Conservation (phyloP, 2,797 vertebrate genomes). For the Darevskia nairensis region DNA sequence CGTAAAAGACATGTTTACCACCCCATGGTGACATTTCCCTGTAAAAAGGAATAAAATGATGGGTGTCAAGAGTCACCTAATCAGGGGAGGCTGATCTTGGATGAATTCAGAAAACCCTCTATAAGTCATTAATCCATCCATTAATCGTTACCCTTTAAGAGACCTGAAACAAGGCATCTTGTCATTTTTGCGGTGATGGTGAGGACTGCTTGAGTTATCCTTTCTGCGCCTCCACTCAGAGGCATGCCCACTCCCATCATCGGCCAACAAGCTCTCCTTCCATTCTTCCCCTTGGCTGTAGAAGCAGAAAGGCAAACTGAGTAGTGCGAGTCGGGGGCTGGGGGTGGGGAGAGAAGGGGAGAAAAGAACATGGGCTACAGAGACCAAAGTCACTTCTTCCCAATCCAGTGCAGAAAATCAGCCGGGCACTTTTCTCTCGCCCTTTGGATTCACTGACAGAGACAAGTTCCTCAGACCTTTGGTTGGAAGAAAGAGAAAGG, state of each 20-base stretch:
- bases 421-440: constrained; percentile 42
- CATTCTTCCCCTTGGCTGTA: constrained; percentile 30
- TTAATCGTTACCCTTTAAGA: neutral
- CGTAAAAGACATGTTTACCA: neutral
- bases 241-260: constrained; percentile 11
- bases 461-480: constrained; percentile 43
- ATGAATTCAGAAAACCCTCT: neutral
- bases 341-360: neutral
- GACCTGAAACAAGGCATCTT: neutral
- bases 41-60: neutral
- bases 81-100: neutral
- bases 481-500: constrained; percentile 54
- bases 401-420: constrained; percentile 49
- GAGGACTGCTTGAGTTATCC: constrained; percentile 19
- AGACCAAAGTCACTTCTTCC: constrained; percentile 52
- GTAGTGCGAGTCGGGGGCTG: constrained; percentile 25
- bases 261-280: constrained; percentile 41
- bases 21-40: neutral
- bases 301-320: constrained; percentile 56
- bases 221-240: constrained; percentile 36
- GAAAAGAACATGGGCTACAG: constrained; percentile 41
- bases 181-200: constrained; percentile 17
- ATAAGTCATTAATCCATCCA: neutral
- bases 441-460: constrained; percentile 64
- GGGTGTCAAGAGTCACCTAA: neutral